Percentiles rank a stretch among this genome's conserved stretches.
Conservation (phyloP, 2,113 vertebrate species). For the Rattus norvegicus region DNA sequence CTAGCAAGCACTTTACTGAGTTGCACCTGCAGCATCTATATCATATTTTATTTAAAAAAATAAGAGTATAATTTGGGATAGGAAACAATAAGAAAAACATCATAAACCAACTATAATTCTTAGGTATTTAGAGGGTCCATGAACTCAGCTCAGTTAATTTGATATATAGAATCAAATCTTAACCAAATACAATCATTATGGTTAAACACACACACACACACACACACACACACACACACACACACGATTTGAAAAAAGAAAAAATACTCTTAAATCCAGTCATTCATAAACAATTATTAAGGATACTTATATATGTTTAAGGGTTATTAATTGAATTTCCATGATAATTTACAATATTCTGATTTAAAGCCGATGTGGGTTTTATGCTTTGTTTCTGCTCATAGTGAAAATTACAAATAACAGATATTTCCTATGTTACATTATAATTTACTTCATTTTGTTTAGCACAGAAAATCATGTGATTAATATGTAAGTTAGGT, state of each 20-base stretch:
- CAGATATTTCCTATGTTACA: neutral
- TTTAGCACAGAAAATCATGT: neutral
- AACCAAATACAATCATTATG: neutral
- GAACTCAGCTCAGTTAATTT: neutral
- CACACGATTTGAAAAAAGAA: neutral
- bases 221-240: neutral
- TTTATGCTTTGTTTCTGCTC: neutral
- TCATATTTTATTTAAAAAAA: neutral
- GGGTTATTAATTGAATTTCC: neutral
- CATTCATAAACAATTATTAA: neutral
- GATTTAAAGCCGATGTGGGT: neutral
- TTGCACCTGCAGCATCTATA: neutral
- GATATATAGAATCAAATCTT: neutral
- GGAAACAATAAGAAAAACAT: neutral
- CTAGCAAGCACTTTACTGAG: neutral
- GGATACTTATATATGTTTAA: neutral
- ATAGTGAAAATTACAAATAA: neutral
- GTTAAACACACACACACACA: neutral
- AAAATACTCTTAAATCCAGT: neutral
- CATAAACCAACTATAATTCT: neutral
- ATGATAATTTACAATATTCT: neutral
- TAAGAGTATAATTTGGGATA: neutral
- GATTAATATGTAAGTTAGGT: neutral
- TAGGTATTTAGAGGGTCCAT: neutral
- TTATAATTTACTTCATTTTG: neutral